phyloP scores from a whole-genome alignment of 1,140 invertebrate genomes.

The Macrobrachium nipponense region DNA sequence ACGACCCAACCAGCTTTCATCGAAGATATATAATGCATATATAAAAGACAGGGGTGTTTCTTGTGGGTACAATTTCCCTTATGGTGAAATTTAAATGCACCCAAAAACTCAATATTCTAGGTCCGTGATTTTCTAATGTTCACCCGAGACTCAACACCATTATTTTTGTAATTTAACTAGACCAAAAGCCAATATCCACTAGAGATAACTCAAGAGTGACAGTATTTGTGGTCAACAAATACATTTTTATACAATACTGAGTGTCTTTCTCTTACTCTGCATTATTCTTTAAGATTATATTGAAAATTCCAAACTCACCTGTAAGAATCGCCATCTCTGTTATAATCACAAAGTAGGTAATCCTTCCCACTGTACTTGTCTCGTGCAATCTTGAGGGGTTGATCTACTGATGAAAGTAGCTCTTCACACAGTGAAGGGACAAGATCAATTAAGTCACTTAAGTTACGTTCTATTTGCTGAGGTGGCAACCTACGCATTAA shows the following conservation, averaged over 20 bases:
- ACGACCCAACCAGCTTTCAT: no score
- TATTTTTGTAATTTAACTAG: no score
- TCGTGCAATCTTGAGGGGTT: slow-evolving; percentile 97
- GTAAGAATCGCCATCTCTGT: slow-evolving; percentile 98
- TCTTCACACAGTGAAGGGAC: slow-evolving; percentile 97
- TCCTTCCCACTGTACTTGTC: slow-evolving; percentile 95
- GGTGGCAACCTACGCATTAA: slow-evolving; percentile 98
- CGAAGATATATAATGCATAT: no score
- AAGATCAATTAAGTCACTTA: slow-evolving; percentile 96
- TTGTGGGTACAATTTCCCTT: no score
- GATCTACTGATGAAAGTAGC: slow-evolving; percentile 96
- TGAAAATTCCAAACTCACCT: slow-evolving; percentile 72
- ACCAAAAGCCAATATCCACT: no score
- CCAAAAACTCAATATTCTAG: no score
- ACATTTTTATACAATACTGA: not conserved
- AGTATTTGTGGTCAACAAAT: not conserved
- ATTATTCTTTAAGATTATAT: not conserved
- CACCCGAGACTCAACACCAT: no score
- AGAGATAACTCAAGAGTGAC: no score
- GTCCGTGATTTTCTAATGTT: no score
- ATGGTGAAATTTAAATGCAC: no score
- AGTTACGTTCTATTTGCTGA: slow-evolving; percentile 98
- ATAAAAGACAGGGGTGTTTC: no score
- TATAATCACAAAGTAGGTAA: slow-evolving; percentile 99
- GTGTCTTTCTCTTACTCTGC: no score